phyloP scores from a whole-genome alignment of 2,888 invertebrate genomes.

The Chydorus sphaericus region DNA sequence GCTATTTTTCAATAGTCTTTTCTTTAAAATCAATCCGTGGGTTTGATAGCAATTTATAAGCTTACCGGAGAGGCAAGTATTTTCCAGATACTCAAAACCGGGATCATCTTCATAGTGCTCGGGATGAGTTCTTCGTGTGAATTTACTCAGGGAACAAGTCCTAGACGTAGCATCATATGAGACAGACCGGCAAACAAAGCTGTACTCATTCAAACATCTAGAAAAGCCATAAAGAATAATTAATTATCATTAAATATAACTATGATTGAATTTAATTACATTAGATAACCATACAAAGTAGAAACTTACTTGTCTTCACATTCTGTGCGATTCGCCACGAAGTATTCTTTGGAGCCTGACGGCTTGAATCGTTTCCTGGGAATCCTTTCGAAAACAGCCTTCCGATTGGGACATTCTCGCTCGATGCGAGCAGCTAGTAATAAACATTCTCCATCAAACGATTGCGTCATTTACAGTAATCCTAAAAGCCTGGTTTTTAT shows the following conservation, averaged over 20 bases:
- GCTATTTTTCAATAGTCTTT: too few species aligned
- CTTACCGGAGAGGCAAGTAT: constrained; percentile 73
- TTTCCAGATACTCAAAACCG: constrained; percentile 77
- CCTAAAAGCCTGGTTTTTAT: too few species aligned
- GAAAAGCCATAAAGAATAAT: constrained; percentile 8
- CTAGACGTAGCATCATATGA: constrained; percentile 63
- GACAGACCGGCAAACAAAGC: constrained; percentile 74
- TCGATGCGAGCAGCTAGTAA: constrained; percentile 77
- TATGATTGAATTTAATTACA: background rate
- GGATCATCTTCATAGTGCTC: constrained; percentile 70
- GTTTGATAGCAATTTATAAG: background rate
- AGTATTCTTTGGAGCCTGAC: constrained; percentile 69
- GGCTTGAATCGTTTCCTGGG: constrained; percentile 38
- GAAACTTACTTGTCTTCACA: constrained; percentile 59
- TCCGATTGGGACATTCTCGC: constrained; percentile 72
- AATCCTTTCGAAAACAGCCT: constrained; percentile 77
- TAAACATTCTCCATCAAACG: too few species aligned
- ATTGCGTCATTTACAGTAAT: too few species aligned
- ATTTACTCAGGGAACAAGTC: constrained; percentile 63
- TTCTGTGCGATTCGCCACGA: constrained; percentile 69
- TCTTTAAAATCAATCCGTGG: background rate
- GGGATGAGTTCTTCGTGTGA: constrained; percentile 72
- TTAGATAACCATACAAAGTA: background rate
- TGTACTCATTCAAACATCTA: constrained; percentile 69
- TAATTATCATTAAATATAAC: background rate